phyloP scores from a whole-genome alignment of 1,140 invertebrate species.

The Charaxes varanes region DNA sequence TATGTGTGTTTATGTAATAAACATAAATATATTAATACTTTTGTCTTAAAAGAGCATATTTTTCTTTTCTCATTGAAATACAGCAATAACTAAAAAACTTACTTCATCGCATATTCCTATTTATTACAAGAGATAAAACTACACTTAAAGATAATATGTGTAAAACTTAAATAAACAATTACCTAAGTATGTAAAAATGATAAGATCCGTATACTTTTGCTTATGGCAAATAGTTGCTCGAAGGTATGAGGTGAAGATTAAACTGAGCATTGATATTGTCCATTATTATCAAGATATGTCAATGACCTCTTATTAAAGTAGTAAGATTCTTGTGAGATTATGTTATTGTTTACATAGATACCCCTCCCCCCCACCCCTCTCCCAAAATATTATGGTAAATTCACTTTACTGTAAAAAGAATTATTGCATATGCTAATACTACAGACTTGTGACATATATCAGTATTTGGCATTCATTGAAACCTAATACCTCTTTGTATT shows the following conservation, averaged over 20 bases:
- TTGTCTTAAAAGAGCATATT: too few relatives aligned
- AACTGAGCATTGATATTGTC: conserved; percentile 14
- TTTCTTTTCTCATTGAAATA: too few relatives aligned
- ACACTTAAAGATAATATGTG: conserved; percentile 28
- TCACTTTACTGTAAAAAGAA: too few relatives aligned
- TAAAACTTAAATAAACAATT: conserved; percentile 34
- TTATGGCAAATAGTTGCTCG: background rate
- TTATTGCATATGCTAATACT: too few relatives aligned
- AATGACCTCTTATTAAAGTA: conserved; percentile 30
- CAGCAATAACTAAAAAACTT: too few relatives aligned
- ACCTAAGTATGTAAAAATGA: conserved; percentile 29
- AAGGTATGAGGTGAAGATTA: conserved; percentile 11
- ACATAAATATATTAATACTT: too few relatives aligned
- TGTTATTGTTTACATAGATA: conserved; percentile 12
- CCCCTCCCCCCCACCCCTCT: too few relatives aligned
- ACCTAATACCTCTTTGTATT: too few relatives aligned
- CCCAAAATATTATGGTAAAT: too few relatives aligned
- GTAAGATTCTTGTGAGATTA: conserved; percentile 22
- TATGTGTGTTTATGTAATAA: too few relatives aligned
- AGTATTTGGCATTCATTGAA: too few relatives aligned
- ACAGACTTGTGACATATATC: too few relatives aligned
- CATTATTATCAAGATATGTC: conserved; percentile 24
- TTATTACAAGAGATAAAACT: conserved; percentile 26
- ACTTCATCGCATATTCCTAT: conserved; percentile 20
- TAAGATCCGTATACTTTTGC: conserved; percentile 15